These are phyloP conservation scores for Cerastis rubricosa DNA, from an alignment of 2,888 invertebrate species.

Conservation along the genomic window DNA sequence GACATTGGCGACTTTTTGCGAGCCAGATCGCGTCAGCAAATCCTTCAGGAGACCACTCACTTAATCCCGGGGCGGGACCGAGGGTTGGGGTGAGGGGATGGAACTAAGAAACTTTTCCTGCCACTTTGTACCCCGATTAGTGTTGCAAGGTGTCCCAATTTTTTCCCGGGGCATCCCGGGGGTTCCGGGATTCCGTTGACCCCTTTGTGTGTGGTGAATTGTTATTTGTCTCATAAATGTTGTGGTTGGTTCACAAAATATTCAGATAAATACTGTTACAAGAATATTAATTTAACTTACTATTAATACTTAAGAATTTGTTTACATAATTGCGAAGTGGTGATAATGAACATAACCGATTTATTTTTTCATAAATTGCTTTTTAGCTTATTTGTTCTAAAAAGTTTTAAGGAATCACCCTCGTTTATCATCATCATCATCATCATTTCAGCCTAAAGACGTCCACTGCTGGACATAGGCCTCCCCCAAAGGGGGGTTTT, in stretches of 20 bases:
- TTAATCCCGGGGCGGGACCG: slow-evolving; percentile 67
- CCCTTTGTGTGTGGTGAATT: slow-evolving; percentile 20
- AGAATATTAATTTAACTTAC: slow-evolving; percentile 5
- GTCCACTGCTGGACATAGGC: too few relatives aligned
- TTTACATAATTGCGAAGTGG: not conserved
- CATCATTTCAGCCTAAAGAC: too few relatives aligned
- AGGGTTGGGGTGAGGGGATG: slow-evolving; percentile 64
- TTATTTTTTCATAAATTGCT: not conserved
- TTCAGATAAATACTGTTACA: not conserved
- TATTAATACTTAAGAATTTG: not conserved
- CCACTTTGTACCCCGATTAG: slow-evolving; percentile 71
- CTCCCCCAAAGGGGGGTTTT: too few relatives aligned
- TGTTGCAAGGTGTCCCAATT: slow-evolving; percentile 62
- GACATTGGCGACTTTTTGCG: slow-evolving; percentile 70
- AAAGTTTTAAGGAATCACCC: not conserved
- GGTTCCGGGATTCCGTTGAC: slow-evolving; percentile 32
- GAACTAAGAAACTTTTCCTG: slow-evolving; percentile 69
- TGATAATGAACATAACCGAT: not conserved
- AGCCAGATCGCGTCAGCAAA: slow-evolving; percentile 67
- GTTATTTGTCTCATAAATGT: not conserved
- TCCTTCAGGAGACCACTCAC: slow-evolving; percentile 69
- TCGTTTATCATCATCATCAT: too few relatives aligned
- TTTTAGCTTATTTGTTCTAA: not conserved
- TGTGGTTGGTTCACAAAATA: not conserved
- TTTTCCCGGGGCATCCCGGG: slow-evolving; percentile 36